Base-by-base conservation (phyloP, 2,888 invertebrate species). In the Apotomis capreana region DNA sequence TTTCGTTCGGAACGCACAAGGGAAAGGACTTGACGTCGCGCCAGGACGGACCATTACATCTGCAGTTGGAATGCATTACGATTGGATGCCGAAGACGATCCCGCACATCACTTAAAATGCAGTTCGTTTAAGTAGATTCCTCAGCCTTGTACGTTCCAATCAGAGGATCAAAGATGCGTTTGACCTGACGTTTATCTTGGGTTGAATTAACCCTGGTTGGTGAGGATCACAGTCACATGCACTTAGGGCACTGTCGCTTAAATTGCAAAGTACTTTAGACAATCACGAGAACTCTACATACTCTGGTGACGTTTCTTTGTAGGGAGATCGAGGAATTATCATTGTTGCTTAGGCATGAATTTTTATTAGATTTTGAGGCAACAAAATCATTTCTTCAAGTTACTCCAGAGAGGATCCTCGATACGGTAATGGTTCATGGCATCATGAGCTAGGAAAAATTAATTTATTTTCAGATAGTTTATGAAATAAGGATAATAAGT, bases 201-300 rank as follows among this genome's bases (percentile, higher is more conserved):
- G 49, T 10, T 49, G 49, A 10, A 9, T 49, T 49, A 9, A 49
- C 49, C 49, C 49, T 49, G 49, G 49, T 49, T 10, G 49, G 49
- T 49, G 49, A 9, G 5, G n/a, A 9, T 8, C n/a, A n/a, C 52
- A 63, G 36, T 26, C 64, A 65, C 44, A 37, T 65, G 64, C 64
- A 57, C 55, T 55, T 46, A 46, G 55, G 58, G 46, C 63, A 63
- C 63, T 36, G 46, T 13, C 44, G 46, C 44, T 57, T 54, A 15
- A 6, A 36, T 36, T 51, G 10, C 51, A 12, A n/a, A 51, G 13
- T 40, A n/a, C 6, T 13, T n/a, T 40, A 12, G 26, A 37, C 40
- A 3, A 40, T 59, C 40, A 40, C 12, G 36, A 58, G 26, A 9
- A 36, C 40, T 3, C 40, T 40, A 49, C 5, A 44, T 44, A 44